These are phyloP conservation scores for Lytechinus variegatus DNA, from an alignment of 35 echinoderm and acorn worm genomes.

Conservation along the genomic window DNA sequence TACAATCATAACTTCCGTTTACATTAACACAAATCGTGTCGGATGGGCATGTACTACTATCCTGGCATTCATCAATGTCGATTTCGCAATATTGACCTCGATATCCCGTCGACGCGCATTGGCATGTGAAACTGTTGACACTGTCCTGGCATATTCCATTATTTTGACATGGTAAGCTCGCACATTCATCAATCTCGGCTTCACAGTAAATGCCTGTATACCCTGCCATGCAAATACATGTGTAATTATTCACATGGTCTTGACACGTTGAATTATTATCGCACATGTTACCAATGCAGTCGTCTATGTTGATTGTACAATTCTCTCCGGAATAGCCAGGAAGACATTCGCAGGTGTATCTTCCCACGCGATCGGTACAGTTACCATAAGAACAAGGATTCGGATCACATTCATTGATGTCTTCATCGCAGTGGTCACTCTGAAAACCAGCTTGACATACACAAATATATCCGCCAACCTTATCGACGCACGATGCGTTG, in stretches of 20 bases:
- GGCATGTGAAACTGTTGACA: slow-evolving; percentile 53
- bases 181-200: slow-evolving; percentile 45
- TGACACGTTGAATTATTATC: slow-evolving; percentile 35
- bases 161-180: slow-evolving; percentile 50
- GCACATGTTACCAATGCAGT: slow-evolving; percentile 14
- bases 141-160: slow-evolving; percentile 27
- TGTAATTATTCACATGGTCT: slow-evolving; percentile 53
- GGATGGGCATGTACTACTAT: not conserved
- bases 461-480: not conserved
- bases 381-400: slow-evolving; percentile 56
- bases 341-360: slow-evolving; percentile 34
- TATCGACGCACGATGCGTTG: slow-evolving; percentile 34
- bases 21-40: slow-evolving; percentile 48
- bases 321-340: slow-evolving; percentile 49
- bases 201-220: slow-evolving; percentile 49
- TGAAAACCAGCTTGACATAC: slow-evolving; percentile 4
- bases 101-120: slow-evolving; percentile 36
- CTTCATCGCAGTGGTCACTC: slow-evolving; percentile 22
- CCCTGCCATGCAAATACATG: slow-evolving; percentile 39
- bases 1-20: slow-evolving; percentile 39
- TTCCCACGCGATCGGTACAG: slow-evolving; percentile 37
- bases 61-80: slow-evolving; percentile 56
- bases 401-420: slow-evolving; percentile 53
- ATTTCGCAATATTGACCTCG: not conserved
- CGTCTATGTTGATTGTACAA: slow-evolving; percentile 54